Evolutionary conservation across 2,888 invertebrate genomes (phyloP).

Genomic region (Nomada fucata): DNA sequence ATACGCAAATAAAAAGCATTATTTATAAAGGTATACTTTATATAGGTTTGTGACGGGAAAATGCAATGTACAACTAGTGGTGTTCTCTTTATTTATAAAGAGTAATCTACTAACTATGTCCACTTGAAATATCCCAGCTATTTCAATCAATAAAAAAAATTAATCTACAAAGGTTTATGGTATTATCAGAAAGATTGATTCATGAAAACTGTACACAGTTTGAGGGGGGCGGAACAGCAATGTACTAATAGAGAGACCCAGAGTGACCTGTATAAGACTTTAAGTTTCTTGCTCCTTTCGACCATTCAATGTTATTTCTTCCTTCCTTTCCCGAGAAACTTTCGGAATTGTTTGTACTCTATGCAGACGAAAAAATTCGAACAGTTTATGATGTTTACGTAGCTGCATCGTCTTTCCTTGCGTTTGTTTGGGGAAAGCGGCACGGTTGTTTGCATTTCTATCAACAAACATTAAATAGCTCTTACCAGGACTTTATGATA

Average conservation of each 20-base stretch:
- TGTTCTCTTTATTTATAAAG: background rate
- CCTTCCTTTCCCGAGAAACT: background rate
- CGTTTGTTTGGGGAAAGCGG: constrained; percentile 43
- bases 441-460: background rate
- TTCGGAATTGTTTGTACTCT: constrained; percentile 28
- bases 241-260: constrained; percentile 6
- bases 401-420: constrained; percentile 61
- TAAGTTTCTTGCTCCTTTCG: background rate
- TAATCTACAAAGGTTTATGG: background rate
- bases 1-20: background rate
- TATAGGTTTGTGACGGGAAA: background rate
- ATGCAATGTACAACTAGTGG: background rate
- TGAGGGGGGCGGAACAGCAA: constrained; percentile 18
- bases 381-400: constrained; percentile 73
- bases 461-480: background rate
- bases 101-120: too few relatives aligned
- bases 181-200: constrained; percentile 13
- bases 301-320: constrained; percentile 23
- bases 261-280: constrained; percentile 2
- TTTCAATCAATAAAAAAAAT: background rate
- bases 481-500: too few relatives aligned
- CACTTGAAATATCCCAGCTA: too few relatives aligned
- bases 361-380: constrained; percentile 27
- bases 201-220: constrained; percentile 26
- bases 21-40: background rate